Conservation (phyloP, 2,888 invertebrate species). For the Serrognathus titanus region DNA sequence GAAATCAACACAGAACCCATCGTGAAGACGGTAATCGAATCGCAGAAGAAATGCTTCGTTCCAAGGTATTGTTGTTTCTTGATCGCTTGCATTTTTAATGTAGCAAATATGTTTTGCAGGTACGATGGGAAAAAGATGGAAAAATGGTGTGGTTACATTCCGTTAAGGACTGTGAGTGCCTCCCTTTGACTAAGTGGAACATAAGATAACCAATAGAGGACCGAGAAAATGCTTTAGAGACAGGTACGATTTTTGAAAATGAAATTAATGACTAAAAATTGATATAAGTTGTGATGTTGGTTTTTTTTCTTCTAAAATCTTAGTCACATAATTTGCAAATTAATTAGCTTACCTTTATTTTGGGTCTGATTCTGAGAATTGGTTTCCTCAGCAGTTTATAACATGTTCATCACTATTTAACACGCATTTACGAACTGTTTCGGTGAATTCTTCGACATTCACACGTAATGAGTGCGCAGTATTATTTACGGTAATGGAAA, state of each 20-base stretch:
- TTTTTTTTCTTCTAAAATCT: no score
- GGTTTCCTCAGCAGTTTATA: no score
- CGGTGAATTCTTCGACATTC: no score
- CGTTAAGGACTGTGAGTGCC: slow-evolving; percentile 66
- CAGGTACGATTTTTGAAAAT: slow-evolving; percentile 42
- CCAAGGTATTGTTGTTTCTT: slow-evolving; percentile 61
- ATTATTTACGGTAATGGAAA: no score
- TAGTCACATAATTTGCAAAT: no score
- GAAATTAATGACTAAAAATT: not conserved
- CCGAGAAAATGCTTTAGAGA: slow-evolving; percentile 73
- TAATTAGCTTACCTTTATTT: no score
- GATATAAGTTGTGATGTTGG: not conserved
- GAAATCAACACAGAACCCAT: slow-evolving; percentile 75
- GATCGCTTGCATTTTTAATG: not conserved
- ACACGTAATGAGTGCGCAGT: no score
- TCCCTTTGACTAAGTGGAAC: slow-evolving; percentile 84
- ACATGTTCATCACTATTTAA: no score
- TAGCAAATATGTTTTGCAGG: slow-evolving; percentile 31
- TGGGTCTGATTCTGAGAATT: no score
- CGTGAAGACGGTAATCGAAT: slow-evolving; percentile 61
- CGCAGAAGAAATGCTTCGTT: slow-evolving; percentile 72
- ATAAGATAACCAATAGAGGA: slow-evolving; percentile 81
- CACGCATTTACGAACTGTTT: no score
- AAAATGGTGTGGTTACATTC: slow-evolving; percentile 79
- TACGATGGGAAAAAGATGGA: slow-evolving; percentile 71